A percentile compares a stretch with the other conserved stretches of the same genome.
These are phyloP conservation scores for Chymomyza fuscimana DNA, from an alignment of 2,888 invertebrate species.

Conservation along the genomic window DNA sequence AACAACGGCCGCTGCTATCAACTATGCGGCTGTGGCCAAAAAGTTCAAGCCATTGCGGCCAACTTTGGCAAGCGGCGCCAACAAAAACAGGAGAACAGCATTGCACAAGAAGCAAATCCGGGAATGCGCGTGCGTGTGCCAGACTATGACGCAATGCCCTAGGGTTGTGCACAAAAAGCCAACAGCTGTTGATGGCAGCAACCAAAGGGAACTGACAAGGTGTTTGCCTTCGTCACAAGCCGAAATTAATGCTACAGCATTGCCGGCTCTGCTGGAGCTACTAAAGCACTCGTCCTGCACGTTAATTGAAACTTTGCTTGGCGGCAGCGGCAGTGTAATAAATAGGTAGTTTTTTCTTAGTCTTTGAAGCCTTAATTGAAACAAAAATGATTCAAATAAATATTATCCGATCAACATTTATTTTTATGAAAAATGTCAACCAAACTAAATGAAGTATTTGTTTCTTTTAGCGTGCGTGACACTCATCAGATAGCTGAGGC, in stretches of 20 bases:
- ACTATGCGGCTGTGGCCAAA: slow-evolving; percentile 74
- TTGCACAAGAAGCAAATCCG: slow-evolving; percentile 32
- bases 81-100: slow-evolving; percentile 58
- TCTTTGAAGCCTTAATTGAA: not conserved
- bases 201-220: slow-evolving; percentile 28
- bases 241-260: slow-evolving; percentile 40
- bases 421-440: not conserved
- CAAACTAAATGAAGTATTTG: not conserved
- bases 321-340: slow-evolving; percentile 34
- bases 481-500: slow-evolving; percentile 98
- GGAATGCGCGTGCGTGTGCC: slow-evolving; percentile 71
- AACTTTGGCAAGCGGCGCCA: slow-evolving; percentile 61
- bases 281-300: slow-evolving; percentile 60
- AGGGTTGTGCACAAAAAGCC: slow-evolving; percentile 20
- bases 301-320: slow-evolving; percentile 57
- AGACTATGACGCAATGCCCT: slow-evolving; percentile 44
- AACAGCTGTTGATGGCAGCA: slow-evolving; percentile 40
- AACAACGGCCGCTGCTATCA: slow-evolving; percentile 52
- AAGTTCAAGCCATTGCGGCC: slow-evolving; percentile 77
- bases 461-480: slow-evolving; percentile 88
- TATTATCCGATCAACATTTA: not conserved
- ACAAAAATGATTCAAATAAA: not conserved
- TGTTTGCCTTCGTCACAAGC: not conserved
- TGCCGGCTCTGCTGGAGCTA: slow-evolving; percentile 62
- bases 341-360: slow-evolving; percentile 39